Conservation (phyloP, 2,113 vertebrate species). For the Crotalus horridus region DNA sequence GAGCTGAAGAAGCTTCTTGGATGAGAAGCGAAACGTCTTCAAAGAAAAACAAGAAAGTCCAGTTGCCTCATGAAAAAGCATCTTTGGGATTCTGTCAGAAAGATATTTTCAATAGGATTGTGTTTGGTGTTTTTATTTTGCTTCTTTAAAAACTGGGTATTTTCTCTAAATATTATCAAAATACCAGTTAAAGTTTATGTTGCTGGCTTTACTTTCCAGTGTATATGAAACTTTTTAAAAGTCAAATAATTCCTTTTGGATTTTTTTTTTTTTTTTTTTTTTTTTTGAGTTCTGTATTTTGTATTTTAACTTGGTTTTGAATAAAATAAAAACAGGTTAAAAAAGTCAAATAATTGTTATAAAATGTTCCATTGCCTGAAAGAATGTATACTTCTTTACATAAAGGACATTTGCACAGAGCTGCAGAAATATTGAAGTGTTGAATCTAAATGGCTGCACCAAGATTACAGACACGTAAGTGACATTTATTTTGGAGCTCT, state of each 20-base stretch:
- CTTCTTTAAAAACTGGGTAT: neutral
- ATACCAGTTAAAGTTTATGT: neutral
- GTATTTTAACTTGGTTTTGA: too few relatives aligned
- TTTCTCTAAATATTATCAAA: neutral
- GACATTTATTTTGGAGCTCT: neutral
- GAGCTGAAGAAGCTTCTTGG: too few relatives aligned
- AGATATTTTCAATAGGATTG: neutral
- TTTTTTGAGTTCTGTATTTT: too few relatives aligned
- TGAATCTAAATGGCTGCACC: slow-evolving; percentile 96
- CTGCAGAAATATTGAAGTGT: slow-evolving; percentile 96
- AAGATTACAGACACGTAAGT: slow-evolving; percentile 97
- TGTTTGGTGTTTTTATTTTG: neutral
- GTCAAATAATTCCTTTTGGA: too few relatives aligned
- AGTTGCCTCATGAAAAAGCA: too few relatives aligned
- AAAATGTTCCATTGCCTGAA: slow-evolving; percentile 18
- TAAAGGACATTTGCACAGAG: slow-evolving; percentile 95
- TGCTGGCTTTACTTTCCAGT: neutral
- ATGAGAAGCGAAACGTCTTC: too few relatives aligned
- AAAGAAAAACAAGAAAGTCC: too few relatives aligned
- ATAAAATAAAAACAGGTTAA: too few relatives aligned
- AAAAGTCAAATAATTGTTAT: neutral
- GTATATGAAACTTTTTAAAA: neutral
- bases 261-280: too few relatives aligned
- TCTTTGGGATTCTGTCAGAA: too few relatives aligned
- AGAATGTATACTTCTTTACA: slow-evolving; percentile 13